Conservation (phyloP, 2,113 vertebrate genomes). For the Grallaria varia region DNA sequence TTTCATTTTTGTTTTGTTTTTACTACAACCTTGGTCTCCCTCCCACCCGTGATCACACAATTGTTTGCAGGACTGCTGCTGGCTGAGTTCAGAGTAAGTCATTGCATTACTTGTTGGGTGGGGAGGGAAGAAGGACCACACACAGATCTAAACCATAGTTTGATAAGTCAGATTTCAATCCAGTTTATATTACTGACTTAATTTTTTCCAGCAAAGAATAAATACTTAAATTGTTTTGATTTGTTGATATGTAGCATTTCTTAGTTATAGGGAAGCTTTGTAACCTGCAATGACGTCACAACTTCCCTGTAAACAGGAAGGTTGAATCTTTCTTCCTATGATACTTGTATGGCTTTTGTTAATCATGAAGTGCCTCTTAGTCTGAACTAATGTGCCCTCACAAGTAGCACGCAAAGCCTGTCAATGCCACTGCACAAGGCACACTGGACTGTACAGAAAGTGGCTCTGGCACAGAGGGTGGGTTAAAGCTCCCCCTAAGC, state of each 20-base stretch:
- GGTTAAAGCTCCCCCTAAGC: neutral
- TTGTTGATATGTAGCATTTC: neutral
- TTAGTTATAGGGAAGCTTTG: neutral
- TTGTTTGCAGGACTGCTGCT: slow-evolving; percentile 5
- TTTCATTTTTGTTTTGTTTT: neutral
- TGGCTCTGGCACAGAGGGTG: neutral
- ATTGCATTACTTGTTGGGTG: neutral
- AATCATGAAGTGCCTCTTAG: neutral
- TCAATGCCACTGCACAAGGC: neutral
- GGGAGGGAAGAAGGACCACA: slow-evolving; percentile 9
- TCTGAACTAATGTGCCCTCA: neutral
- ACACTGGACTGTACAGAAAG: neutral
- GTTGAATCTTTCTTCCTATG: neutral
- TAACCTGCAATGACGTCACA: neutral
- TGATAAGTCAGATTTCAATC: neutral
- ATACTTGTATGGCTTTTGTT: neutral
- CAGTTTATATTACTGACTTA: neutral
- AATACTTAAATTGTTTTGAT: neutral
- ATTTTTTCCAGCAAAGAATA: neutral
- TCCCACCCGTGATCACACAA: neutral
- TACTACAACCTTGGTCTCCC: accelerated
- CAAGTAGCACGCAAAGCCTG: accelerated
- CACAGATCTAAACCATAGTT: neutral
- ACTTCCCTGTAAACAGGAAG: slow-evolving; percentile 19
- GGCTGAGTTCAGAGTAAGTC: neutral